These are phyloP conservation scores for Coptotermes formosanus DNA, from an alignment of 1,140 invertebrate species.

Conservation along the genomic window DNA sequence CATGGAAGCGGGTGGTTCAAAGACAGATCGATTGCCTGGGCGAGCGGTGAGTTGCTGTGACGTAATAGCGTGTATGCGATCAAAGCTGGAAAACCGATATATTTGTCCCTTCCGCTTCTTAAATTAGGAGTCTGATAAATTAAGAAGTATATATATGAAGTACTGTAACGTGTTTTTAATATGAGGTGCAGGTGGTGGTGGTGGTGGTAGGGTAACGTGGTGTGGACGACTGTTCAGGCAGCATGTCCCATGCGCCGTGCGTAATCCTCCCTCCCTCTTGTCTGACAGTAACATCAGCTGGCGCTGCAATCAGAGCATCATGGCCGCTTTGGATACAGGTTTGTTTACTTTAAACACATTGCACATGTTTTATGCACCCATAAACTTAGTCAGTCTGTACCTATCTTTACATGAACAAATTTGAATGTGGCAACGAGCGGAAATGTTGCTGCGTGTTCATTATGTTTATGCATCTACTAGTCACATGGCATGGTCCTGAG, in stretches of 20 bases:
- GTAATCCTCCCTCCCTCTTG: too few relatives aligned
- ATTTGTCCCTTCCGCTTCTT: neutral
- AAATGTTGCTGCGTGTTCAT: neutral
- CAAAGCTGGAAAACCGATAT: neutral
- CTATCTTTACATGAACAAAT: neutral
- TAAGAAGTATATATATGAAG: neutral
- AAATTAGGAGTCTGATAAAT: neutral
- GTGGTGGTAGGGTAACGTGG: neutral
- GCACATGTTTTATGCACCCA: neutral
- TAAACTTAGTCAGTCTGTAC: neutral
- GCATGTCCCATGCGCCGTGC: neutral
- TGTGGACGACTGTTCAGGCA: neutral
- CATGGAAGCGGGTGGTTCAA: constrained; percentile 27
- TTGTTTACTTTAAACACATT: neutral
- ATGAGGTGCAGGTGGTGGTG: neutral
- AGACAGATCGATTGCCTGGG: constrained; percentile 18
- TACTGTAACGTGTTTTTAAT: neutral
- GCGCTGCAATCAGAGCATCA: neutral
- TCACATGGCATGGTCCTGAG: neutral
- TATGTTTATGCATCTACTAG: neutral
- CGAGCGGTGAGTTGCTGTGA: neutral
- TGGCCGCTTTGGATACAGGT: neutral
- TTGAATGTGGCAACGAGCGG: neutral
- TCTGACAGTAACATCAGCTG: neutral
- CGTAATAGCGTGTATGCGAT: too few relatives aligned